Evolutionary conservation across 2,888 invertebrate species (phyloP).

Genomic region (Troides helena): DNA sequence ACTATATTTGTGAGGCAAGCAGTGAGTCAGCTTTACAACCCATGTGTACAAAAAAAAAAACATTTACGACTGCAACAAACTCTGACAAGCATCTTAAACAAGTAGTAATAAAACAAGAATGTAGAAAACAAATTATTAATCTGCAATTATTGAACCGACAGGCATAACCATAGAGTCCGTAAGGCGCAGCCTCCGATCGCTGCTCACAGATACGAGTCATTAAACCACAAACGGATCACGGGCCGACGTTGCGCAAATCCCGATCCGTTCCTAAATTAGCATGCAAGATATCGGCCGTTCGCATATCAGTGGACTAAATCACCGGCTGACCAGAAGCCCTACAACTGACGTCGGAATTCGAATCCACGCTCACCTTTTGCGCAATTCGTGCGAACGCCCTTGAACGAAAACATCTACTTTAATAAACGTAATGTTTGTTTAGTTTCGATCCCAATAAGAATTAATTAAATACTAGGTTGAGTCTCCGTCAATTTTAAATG

Average conservation of each 20-base stretch:
- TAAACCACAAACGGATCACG: slow-evolving; percentile 13
- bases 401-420: slow-evolving; percentile 3
- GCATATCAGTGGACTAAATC: slow-evolving; percentile 28
- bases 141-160: background rate
- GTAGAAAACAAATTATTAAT: no score
- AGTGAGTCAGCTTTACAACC: no score
- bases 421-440: background rate
- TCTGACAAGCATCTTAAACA: no score
- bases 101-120: no score
- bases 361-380: slow-evolving; percentile 27
- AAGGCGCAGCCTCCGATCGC: background rate
- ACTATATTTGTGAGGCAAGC: no score
- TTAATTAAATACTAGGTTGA: no score
- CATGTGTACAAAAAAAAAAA: no score
- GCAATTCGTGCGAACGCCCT: slow-evolving; percentile 12
- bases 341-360: slow-evolving; percentile 17
- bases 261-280: slow-evolving; percentile 24
- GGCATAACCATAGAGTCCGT: background rate
- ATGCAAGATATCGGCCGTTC: slow-evolving; percentile 23
- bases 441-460: background rate
- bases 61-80: no score
- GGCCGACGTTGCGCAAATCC: slow-evolving; percentile 18
- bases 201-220: slow-evolving; percentile 7
- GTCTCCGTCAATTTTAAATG: no score
- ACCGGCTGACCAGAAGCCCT: slow-evolving; percentile 18